Evolutionary conservation across 2,113 vertebrate genomes (phyloP).

Genomic region (Colaptes auratus): DNA sequence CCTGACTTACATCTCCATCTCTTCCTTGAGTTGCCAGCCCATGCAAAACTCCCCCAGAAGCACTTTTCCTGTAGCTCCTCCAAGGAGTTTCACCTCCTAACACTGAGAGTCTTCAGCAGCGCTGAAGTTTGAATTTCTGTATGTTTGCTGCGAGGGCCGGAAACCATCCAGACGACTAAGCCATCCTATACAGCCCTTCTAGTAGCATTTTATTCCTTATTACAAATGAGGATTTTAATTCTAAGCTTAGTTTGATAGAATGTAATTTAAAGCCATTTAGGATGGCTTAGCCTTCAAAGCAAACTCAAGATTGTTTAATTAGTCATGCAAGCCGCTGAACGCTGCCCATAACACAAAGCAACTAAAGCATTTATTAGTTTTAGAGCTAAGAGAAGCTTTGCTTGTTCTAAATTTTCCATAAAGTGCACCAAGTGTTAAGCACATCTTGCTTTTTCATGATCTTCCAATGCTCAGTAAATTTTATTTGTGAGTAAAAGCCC

Average conservation of each 20-base stretch:
- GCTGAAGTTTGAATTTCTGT: neutral
- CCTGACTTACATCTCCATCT: accelerated
- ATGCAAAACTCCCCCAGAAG: neutral
- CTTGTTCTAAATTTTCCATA: conserved; percentile 66
- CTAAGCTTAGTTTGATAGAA: conserved; percentile 70
- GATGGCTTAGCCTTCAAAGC: conserved; percentile 76
- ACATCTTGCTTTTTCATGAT: conserved; percentile 59
- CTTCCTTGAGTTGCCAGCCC: neutral
- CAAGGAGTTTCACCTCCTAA: neutral
- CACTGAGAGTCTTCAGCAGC: accelerated
- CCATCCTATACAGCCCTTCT: conserved; percentile 13
- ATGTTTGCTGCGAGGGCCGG: neutral
- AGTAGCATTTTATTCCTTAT: conserved; percentile 65
- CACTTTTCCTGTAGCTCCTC: neutral
- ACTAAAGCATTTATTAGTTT: conserved; percentile 73
- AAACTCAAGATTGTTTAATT: conserved; percentile 74
- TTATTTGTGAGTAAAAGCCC: conserved; percentile 46
- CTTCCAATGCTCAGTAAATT: conserved; percentile 66
- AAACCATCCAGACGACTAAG: conserved; percentile 38
- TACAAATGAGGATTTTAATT: conserved; percentile 73
- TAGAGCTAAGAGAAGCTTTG: conserved; percentile 57
- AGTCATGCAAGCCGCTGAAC: conserved; percentile 67
- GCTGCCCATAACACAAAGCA: conserved; percentile 62
- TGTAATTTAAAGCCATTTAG: conserved; percentile 76
- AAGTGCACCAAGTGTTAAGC: conserved; percentile 62